A percentile compares a stretch with the other conserved stretches of the same genome.
Evolutionary conservation across 2,113 vertebrate species (phyloP).

Genomic region (Peromyscus leucopus): DNA sequence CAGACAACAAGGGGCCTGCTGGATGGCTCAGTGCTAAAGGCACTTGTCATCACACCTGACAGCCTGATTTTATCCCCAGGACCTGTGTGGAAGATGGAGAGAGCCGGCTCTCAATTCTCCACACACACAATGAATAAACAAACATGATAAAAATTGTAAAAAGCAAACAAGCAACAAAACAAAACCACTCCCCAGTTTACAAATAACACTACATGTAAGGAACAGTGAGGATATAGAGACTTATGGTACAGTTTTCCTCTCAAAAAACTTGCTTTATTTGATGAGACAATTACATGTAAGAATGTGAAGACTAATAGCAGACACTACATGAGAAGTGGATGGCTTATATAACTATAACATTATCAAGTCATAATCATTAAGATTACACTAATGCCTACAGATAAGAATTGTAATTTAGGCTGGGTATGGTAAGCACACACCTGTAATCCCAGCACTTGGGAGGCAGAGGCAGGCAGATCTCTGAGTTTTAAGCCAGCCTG

Average conservation of each 20-base stretch:
- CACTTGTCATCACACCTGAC: not conserved
- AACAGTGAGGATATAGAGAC: not conserved
- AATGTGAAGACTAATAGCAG: not conserved
- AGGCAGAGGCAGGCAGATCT: not conserved
- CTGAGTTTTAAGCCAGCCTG: not conserved
- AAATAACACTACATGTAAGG: not conserved
- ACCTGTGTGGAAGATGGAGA: not conserved
- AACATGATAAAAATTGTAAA: not conserved
- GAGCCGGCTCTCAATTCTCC: no score
- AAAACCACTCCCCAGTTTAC: not conserved
- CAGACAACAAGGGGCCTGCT: not conserved
- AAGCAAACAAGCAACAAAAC: not conserved
- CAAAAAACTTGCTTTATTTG: not conserved
- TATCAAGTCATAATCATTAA: not conserved
- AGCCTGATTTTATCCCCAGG: not conserved
- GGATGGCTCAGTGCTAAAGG: not conserved
- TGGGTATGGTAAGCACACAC: not conserved
- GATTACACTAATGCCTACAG: not conserved
- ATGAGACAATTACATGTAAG: conserved; percentile 44
- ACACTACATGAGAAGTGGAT: not conserved
- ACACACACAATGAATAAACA: not conserved
- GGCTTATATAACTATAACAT: not conserved
- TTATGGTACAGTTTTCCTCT: not conserved
- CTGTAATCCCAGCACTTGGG: not conserved
- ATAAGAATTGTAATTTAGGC: not conserved